Conservation (phyloP, 53 echinoderm and acorn worm genomes). For the Mesocentrotus franciscanus region DNA sequence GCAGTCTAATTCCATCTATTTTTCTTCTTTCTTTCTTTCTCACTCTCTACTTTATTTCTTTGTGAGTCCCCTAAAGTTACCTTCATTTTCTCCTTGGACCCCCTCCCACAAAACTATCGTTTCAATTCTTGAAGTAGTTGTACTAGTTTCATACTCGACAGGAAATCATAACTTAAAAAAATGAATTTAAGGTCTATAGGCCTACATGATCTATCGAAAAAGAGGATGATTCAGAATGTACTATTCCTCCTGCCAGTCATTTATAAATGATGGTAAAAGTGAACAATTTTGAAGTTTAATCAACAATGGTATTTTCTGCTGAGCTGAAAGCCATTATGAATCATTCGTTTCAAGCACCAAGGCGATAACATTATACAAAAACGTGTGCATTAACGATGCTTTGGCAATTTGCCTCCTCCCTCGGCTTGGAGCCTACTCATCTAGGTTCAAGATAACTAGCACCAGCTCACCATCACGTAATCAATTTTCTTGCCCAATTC, state of each 20-base stretch:
- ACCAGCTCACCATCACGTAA: constrained; percentile 33
- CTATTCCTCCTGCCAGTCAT: neutral
- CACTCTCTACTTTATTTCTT: neutral
- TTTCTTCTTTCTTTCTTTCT: neutral
- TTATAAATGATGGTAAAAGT: neutral
- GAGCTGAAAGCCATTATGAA: neutral
- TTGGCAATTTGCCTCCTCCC: neutral
- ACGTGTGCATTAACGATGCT: neutral
- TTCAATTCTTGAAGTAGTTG: neutral
- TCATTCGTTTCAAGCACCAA: neutral
- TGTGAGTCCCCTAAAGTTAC: neutral
- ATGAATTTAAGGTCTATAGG: neutral
- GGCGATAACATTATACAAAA: neutral
- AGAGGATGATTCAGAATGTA: neutral
- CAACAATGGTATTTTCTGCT: neutral
- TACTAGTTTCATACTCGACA: neutral
- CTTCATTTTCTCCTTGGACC: neutral
- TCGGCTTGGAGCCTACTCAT: neutral
- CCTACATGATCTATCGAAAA: neutral
- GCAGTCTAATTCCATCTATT: neutral
- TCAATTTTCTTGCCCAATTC: constrained; percentile 42
- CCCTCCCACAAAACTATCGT: neutral
- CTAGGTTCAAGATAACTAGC: neutral
- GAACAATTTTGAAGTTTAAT: neutral
- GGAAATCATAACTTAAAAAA: neutral